phyloP scores from a whole-genome alignment of 2,797 vertebrate species.

The Salarias fasciatus region DNA sequence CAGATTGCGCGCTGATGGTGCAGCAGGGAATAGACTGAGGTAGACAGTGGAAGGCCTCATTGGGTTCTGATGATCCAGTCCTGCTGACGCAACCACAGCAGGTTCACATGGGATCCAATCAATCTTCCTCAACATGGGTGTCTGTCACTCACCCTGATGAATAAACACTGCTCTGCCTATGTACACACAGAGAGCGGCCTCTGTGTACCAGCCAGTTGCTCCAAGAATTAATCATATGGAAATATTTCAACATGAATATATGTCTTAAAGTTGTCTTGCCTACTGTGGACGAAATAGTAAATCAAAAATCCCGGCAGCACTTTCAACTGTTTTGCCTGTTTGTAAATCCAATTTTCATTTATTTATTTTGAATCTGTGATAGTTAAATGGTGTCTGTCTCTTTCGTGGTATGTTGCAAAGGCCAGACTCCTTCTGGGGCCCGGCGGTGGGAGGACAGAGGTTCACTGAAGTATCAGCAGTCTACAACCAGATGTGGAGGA shows the following conservation, averaged over 20 bases:
- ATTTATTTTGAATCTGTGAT: neutral
- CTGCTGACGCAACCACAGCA: slow-evolving; percentile 61
- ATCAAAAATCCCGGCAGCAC: slow-evolving; percentile 40
- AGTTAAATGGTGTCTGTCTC: too few species aligned
- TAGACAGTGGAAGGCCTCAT: slow-evolving; percentile 73
- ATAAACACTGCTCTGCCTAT: slow-evolving; percentile 31
- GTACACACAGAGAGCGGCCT: slow-evolving; percentile 30
- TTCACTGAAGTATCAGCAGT: slow-evolving; percentile 36
- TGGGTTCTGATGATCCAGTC: slow-evolving; percentile 77
- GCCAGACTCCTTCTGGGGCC: slow-evolving; percentile 29
- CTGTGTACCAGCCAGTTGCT: slow-evolving; percentile 41
- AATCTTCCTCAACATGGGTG: slow-evolving; percentile 45
- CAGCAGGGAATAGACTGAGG: slow-evolving; percentile 63
- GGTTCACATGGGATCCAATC: slow-evolving; percentile 55
- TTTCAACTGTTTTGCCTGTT: slow-evolving; percentile 5
- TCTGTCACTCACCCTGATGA: slow-evolving; percentile 39
- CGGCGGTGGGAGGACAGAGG: slow-evolving; percentile 12
- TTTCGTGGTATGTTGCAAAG: neutral
- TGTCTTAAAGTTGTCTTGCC: slow-evolving; percentile 39
- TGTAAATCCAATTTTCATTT: slow-evolving; percentile 10
- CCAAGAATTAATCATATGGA: slow-evolving; percentile 47
- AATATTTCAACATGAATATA: slow-evolving; percentile 46
- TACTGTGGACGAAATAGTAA: slow-evolving; percentile 23
- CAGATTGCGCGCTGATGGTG: slow-evolving; percentile 64
- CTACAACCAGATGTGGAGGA: slow-evolving; percentile 56